These are phyloP conservation scores for Drosophila baimaii DNA, from an alignment of 1,140 invertebrate genomes.

Conservation along the genomic window DNA sequence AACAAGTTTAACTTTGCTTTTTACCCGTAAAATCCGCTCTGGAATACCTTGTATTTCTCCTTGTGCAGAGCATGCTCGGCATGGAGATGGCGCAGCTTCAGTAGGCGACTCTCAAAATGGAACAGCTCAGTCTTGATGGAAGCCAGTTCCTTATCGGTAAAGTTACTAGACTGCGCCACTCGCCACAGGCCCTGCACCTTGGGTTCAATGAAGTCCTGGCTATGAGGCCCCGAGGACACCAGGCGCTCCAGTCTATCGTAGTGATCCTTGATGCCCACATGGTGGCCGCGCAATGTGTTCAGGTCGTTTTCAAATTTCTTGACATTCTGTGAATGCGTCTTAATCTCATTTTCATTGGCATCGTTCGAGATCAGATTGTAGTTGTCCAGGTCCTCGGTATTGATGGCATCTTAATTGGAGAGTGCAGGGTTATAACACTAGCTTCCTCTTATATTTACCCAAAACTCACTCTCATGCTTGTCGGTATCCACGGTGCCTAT, in stretches of 20 bases:
- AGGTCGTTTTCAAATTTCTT: constrained; percentile 87
- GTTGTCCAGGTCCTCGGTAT: constrained; percentile 88
- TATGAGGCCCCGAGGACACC: constrained; percentile 88
- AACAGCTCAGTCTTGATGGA: constrained; percentile 94
- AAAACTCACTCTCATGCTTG: constrained; percentile 87
- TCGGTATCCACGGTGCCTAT: constrained; percentile 86
- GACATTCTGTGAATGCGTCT: constrained; percentile 75
- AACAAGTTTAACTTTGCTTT: background rate
- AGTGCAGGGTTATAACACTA: background rate
- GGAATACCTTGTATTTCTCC: constrained; percentile 86
- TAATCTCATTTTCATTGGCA: constrained; percentile 78
- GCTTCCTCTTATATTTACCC: background rate
- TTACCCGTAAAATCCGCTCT: too few relatives aligned
- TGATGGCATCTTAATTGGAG: constrained; percentile 85
- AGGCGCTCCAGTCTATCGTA: constrained; percentile 91
- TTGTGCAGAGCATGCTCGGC: constrained; percentile 89
- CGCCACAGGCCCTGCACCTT: constrained; percentile 95
- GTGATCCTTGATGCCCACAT: constrained; percentile 91
- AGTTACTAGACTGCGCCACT: constrained; percentile 91
- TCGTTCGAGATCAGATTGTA: constrained; percentile 85
- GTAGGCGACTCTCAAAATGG: constrained; percentile 93
- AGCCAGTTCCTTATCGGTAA: constrained; percentile 91
- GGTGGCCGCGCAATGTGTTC: constrained; percentile 90
- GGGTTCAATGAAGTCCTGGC: constrained; percentile 94
- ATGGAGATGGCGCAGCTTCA: constrained; percentile 93